phyloP scores from a whole-genome alignment of 1,140 invertebrate species.

The Drosophila navojoa region DNA sequence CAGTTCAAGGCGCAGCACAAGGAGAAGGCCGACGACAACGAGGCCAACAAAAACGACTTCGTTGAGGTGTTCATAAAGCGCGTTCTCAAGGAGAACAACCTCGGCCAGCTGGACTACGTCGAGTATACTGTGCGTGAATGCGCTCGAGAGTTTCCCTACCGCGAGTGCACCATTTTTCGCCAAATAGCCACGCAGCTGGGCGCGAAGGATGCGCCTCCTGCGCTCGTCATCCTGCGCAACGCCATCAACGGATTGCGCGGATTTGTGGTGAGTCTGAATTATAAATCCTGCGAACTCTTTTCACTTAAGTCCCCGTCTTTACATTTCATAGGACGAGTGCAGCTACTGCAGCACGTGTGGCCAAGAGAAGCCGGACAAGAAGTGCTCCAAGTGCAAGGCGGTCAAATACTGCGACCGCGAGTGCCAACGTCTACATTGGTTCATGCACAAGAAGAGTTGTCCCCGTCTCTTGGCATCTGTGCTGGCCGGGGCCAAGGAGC shows the following conservation, averaged over 20 bases:
- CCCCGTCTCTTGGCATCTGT: conserved; percentile 85
- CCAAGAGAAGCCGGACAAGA: conserved; percentile 94
- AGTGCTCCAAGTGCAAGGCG: conserved; percentile 97
- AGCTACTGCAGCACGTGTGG: conserved; percentile 94
- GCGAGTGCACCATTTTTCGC: conserved; percentile 93
- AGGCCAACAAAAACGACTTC: conserved; percentile 86
- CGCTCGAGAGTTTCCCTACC: conserved; percentile 93
- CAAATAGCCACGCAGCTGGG: conserved; percentile 91
- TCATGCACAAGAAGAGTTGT: conserved; percentile 96
- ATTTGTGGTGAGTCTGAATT: conserved; percentile 84
- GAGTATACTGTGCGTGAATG: conserved; percentile 93
- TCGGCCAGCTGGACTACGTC: conserved; percentile 91
- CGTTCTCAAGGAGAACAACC: conserved; percentile 90
- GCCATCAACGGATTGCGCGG: conserved; percentile 95
- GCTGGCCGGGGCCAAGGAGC: conserved; percentile 24
- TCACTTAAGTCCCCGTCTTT: background rate
- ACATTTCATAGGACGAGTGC: conserved; percentile 85
- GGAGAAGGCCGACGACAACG: conserved; percentile 58
- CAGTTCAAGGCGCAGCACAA: conserved; percentile 85
- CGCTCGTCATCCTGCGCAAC: conserved; percentile 90
- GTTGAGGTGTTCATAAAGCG: conserved; percentile 90
- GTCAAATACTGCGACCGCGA: conserved; percentile 96
- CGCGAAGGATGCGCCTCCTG: conserved; percentile 88
- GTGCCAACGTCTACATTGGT: conserved; percentile 98
- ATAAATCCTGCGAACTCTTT: background rate